Evolutionary conservation across 2,797 vertebrate genomes (phyloP).

Genomic region (Sciurus vulgaris): DNA sequence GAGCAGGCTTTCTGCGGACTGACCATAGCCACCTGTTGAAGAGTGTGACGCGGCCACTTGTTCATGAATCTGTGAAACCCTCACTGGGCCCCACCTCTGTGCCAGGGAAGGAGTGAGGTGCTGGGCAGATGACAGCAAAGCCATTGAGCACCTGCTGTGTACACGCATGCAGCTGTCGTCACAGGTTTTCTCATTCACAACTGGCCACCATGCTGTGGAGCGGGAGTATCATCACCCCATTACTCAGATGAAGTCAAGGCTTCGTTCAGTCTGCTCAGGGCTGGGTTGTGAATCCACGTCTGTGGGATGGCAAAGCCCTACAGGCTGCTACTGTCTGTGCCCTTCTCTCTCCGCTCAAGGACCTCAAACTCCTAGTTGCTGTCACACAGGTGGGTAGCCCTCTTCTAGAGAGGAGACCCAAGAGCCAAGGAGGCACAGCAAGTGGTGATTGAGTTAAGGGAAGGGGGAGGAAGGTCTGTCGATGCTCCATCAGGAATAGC

Average conservation of each 20-base stretch:
- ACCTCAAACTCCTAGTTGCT: not conserved
- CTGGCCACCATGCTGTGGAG: rapidly evolving
- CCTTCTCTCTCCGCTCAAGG: not conserved
- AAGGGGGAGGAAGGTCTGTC: no score
- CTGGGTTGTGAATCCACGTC: not conserved
- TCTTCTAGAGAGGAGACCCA: not conserved
- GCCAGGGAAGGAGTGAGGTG: not conserved
- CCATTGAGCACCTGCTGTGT: rapidly evolving
- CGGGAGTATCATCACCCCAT: not conserved
- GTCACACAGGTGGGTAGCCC: rapidly evolving
- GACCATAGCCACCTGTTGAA: not conserved
- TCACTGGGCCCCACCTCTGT: not conserved
- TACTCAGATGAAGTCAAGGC: not conserved
- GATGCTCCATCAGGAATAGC: no score
- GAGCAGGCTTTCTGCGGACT: not conserved
- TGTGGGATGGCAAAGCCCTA: not conserved
- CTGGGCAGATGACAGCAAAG: not conserved
- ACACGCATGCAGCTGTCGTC: no score
- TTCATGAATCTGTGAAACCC: not conserved
- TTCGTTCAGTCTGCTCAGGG: no score
- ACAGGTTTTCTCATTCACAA: not conserved
- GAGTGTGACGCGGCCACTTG: rapidly evolving
- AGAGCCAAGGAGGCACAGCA: not conserved
- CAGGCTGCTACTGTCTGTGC: rapidly evolving
- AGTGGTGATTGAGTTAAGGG: not conserved